Conservation (phyloP, 2,888 invertebrate species). For the Tetropium fuscum region DNA sequence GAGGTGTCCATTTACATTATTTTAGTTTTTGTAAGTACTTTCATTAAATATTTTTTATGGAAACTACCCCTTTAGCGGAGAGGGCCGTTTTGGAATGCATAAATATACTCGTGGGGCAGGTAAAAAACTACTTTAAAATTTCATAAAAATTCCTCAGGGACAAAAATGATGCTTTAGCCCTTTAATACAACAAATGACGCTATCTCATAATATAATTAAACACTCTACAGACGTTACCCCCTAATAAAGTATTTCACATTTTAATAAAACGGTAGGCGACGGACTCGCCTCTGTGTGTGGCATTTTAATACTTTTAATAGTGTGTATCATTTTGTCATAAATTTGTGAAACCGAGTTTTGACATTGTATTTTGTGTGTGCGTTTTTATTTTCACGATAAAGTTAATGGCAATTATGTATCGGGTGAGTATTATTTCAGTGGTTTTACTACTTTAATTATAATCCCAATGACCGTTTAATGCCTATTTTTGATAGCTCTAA, state of each 20-base stretch:
- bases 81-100: too few relatives aligned
- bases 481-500: slow-evolving; percentile 24
- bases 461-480: slow-evolving; percentile 20
- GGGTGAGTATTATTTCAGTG: slow-evolving; percentile 29
- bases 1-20: too few relatives aligned
- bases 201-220: slow-evolving; percentile 19
- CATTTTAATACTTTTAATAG: slow-evolving; percentile 29
- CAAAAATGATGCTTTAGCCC: slow-evolving; percentile 6
- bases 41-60: too few relatives aligned
- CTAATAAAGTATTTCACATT: slow-evolving; percentile 37
- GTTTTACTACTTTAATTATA: slow-evolving; percentile 28
- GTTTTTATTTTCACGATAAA: slow-evolving; percentile 27
- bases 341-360: slow-evolving; percentile 12
- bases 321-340: slow-evolving; percentile 25
- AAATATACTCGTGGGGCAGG: too few relatives aligned
- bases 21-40: too few relatives aligned
- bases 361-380: slow-evolving; percentile 25
- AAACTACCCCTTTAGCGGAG: too few relatives aligned
- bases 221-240: slow-evolving; percentile 8
- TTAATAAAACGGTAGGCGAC: slow-evolving; percentile 32
- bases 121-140: background rate
- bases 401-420: slow-evolving; percentile 22
- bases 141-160: slow-evolving; percentile 16
- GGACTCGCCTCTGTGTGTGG: slow-evolving; percentile 25
- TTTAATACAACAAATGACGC: slow-evolving; percentile 10